Base-by-base conservation (phyloP, 2,888 invertebrate species). In the Archips crataeganus region DNA sequence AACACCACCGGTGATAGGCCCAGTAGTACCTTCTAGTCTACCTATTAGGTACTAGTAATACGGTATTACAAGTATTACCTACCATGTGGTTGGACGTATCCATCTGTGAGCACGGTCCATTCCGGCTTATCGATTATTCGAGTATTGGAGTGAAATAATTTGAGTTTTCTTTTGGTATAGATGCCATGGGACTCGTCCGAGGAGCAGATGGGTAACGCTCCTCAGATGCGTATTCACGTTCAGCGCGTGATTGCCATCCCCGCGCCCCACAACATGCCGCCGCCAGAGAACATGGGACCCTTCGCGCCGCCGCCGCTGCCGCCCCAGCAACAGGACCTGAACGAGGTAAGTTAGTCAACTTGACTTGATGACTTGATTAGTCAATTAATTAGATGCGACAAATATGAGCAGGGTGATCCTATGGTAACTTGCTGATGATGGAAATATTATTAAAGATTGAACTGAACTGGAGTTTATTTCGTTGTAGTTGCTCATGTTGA, bases 121-220 rank as follows among this genome's bases (percentile, higher is more conserved):
- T 39, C 6, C 39, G 5, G 39, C 5, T 36, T 39, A 39, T 39
- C 39, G 6, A 39, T 39, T 39, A 23, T 39, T 39, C 39, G 39
- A 6, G 4, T 4, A 11, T 11, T 3, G 10, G 45, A 8, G 51
- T 8, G 9, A 6, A 9, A 34, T 34, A 59, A 59, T 3, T 2
- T 34, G 10, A 49, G 2, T 59, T 78, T 81, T 79, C 63, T 81
- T 74, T 68, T 63, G 34, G 10, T 6, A 9, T 81, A 94, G 93
- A 87, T 94, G 90, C 94, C 94, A 80, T 94, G 94, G 94, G 94
- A 94, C 71, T 92, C 93, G 0, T 93, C 94, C 0, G 94, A 94
- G 79, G 93, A 94, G 81, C 93, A 93, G 85, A 89, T 91, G 88
- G 84, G 82, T 59, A 57, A 57, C 61, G 72, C 73, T 10, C 73